A percentile compares a stretch with the other conserved stretches of the same genome.
Evolutionary conservation across 35 echinoderm and acorn worm species (phyloP).

Genomic region (Ophioderma brevispina): DNA sequence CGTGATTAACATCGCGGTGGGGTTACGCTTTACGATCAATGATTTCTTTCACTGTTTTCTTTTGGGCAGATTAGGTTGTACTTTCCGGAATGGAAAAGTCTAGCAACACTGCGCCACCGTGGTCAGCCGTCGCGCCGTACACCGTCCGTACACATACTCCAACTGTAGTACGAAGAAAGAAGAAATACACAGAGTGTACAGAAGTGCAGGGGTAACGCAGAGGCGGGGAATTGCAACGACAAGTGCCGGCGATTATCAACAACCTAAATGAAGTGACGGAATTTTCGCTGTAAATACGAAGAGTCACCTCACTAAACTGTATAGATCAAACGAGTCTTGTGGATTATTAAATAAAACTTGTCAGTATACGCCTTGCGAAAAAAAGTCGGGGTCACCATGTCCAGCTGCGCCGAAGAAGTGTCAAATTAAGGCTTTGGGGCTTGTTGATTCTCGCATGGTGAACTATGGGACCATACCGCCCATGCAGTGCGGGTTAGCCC

Average conservation of each 20-base stretch:
- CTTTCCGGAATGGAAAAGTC: neutral
- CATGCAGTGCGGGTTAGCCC: slow-evolving; percentile 3
- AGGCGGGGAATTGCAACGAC: neutral
- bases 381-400: too few relatives aligned
- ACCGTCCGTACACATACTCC: too few relatives aligned
- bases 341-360: too few relatives aligned
- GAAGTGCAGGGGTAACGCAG: too few relatives aligned
- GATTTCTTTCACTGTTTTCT: neutral
- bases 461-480: neutral
- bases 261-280: neutral
- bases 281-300: neutral
- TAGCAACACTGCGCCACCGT: slow-evolving; percentile 1
- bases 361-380: too few relatives aligned
- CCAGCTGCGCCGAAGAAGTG: too few relatives aligned
- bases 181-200: too few relatives aligned
- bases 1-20: too few relatives aligned
- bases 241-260: neutral
- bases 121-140: neutral
- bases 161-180: too few relatives aligned
- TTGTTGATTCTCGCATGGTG: neutral
- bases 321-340: too few relatives aligned
- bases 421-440: too few relatives aligned
- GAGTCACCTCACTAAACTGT: too few relatives aligned
- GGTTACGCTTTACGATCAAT: neutral
- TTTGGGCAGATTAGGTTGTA: neutral